Evolutionary conservation across 2,797 vertebrate species (phyloP).

Genomic region (Simalia tracyae): DNA sequence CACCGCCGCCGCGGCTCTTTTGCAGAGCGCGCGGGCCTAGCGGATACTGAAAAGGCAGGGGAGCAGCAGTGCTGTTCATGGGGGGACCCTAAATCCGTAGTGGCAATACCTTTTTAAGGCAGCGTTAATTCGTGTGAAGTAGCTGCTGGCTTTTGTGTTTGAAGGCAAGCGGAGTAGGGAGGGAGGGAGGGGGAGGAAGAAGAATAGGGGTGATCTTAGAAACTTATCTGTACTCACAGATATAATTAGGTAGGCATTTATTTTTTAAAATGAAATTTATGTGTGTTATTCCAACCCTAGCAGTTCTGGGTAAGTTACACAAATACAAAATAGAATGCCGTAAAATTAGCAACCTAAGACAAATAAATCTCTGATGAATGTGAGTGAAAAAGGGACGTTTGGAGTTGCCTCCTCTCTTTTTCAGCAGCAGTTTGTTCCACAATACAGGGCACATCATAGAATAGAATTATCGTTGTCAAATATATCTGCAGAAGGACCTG

Average conservation of each 20-base stretch:
- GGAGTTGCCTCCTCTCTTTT: background rate
- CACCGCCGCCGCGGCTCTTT: too few relatives aligned
- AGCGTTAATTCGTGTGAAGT: background rate
- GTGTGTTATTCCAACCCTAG: background rate
- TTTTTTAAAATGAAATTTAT: background rate
- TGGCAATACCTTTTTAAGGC: too few relatives aligned
- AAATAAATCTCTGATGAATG: background rate
- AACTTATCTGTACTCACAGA: background rate
- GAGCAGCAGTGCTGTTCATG: background rate
- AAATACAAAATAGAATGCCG: background rate
- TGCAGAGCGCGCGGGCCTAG: background rate
- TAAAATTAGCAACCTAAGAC: background rate
- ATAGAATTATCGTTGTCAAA: background rate
- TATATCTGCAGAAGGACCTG: background rate
- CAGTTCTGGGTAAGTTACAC: background rate
- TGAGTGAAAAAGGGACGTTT: background rate
- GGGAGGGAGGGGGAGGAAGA: background rate
- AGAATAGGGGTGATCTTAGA: background rate
- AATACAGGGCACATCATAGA: background rate
- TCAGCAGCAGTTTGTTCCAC: background rate
- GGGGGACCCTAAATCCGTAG: background rate
- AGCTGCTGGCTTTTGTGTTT: background rate
- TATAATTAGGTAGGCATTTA: background rate
- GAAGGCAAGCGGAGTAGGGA: background rate
- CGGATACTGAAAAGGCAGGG: background rate